Evolutionary conservation across 2,113 vertebrate genomes (phyloP).

Genomic region (Mobula birostris): DNA sequence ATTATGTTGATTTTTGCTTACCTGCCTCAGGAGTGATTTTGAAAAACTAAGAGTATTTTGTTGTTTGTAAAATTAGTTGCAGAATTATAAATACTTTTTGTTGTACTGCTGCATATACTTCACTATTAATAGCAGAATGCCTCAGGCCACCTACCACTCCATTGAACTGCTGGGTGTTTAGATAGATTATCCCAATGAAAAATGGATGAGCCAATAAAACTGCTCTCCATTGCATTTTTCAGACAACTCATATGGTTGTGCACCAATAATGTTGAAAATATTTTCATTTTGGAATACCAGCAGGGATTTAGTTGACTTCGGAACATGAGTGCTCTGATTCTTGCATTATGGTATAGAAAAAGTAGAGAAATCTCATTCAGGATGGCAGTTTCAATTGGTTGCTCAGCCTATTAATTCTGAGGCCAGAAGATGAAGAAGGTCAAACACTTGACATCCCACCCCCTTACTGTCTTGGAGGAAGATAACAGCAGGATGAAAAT

Average conservation of each 20-base stretch:
- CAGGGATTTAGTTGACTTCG: not conserved
- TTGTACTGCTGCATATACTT: not conserved
- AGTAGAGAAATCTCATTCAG: not conserved
- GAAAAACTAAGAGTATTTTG: not conserved
- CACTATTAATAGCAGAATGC: not conserved
- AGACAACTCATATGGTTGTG: not conserved
- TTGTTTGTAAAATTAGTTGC: not conserved
- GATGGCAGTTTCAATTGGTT: not conserved
- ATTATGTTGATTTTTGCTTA: not conserved
- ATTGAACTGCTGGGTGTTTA: not conserved
- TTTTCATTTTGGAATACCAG: not conserved
- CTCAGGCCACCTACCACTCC: not conserved
- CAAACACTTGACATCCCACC: not conserved
- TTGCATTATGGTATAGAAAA: not conserved
- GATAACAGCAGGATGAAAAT: not conserved
- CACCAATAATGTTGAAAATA: not conserved
- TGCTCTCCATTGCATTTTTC: not conserved
- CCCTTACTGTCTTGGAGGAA: not conserved
- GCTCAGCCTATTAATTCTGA: not conserved
- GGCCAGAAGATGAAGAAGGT: not conserved
- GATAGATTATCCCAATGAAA: not conserved
- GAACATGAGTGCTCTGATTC: not conserved
- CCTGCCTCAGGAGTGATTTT: not conserved
- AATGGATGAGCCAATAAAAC: constrained; percentile 2
- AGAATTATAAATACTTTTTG: not conserved